Evolutionary conservation across 2,888 invertebrate genomes (phyloP).

Genomic region (Eupithecia insigniata): DNA sequence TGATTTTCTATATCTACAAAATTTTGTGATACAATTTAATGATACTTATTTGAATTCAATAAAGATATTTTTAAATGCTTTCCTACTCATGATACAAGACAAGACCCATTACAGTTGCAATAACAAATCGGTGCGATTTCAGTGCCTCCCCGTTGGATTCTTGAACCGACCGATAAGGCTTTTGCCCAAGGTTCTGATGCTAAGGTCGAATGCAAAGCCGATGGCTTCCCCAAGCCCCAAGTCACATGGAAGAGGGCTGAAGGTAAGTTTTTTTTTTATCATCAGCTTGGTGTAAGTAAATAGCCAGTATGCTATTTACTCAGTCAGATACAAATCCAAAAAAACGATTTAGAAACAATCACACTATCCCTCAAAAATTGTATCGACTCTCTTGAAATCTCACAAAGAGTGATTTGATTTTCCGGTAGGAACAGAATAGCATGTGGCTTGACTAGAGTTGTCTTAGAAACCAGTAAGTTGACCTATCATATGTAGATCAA

Average conservation of each 20-base stretch:
- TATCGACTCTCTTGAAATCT: background rate
- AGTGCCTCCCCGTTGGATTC: constrained; percentile 98
- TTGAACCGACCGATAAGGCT: constrained; percentile 97
- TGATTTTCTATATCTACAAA: background rate
- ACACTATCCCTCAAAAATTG: too few species aligned
- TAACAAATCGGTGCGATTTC: constrained; percentile 69
- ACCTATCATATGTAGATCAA: too few species aligned
- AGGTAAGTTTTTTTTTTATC: constrained; percentile 81
- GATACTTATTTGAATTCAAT: background rate
- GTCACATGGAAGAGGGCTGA: constrained; percentile 98
- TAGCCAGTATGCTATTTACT: too few species aligned
- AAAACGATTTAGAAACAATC: background rate
- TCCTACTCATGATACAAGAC: constrained; percentile 11
- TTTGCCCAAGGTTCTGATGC: constrained; percentile 97
- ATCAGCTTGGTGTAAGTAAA: background rate
- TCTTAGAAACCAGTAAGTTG: too few species aligned
- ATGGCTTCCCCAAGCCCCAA: constrained; percentile 97
- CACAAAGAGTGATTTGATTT: background rate
- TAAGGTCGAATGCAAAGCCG: constrained; percentile 97
- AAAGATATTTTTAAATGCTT: constrained; percentile 9
- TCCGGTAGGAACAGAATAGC: background rate
- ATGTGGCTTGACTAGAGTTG: too few species aligned
- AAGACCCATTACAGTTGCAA: constrained; percentile 41
- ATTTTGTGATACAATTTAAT: background rate
- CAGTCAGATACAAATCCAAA: background rate